Conservation (phyloP, 2,888 invertebrate genomes). For the Spodoptera exigua region DNA sequence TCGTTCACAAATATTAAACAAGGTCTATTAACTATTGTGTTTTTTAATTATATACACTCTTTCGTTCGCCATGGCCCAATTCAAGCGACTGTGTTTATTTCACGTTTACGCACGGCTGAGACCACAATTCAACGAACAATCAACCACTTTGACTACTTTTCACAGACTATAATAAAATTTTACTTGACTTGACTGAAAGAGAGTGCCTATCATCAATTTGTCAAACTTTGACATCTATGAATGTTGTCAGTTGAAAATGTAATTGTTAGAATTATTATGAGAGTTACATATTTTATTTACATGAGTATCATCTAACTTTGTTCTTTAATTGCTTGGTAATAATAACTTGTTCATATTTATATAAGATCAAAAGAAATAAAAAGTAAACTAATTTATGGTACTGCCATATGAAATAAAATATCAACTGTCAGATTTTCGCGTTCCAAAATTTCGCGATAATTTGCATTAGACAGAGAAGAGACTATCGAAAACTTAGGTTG, state of each 20-base stretch:
- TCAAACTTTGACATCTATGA: constrained; percentile 35
- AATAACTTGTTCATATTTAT: too few species aligned
- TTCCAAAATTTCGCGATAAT: not conserved
- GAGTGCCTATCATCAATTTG: constrained; percentile 10
- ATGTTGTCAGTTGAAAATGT: constrained; percentile 12
- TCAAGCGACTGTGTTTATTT: constrained; percentile 75
- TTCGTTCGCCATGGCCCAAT: constrained; percentile 78
- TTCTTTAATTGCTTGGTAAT: too few species aligned
- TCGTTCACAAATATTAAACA: constrained; percentile 64
- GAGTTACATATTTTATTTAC: too few species aligned
- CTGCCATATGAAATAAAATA: not conserved
- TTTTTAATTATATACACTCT: constrained; percentile 60
- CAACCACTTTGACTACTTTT: constrained; percentile 43
- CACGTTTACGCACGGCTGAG: constrained; percentile 61
- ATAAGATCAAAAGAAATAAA: too few species aligned
- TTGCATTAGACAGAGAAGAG: constrained; percentile 11
- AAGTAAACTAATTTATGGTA: not conserved
- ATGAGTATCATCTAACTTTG: too few species aligned
- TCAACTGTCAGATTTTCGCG: constrained; percentile 18
- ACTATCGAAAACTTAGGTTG: too few species aligned
- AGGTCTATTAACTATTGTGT: constrained; percentile 63
- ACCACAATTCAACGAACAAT: constrained; percentile 45
- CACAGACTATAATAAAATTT: constrained; percentile 44
- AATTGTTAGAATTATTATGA: not conserved
- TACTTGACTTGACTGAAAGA: constrained; percentile 17